A percentile compares a stretch with the other conserved stretches of the same genome.
Conservation (phyloP, 1,140 invertebrate genomes). For the Sitophilus oryzae region DNA sequence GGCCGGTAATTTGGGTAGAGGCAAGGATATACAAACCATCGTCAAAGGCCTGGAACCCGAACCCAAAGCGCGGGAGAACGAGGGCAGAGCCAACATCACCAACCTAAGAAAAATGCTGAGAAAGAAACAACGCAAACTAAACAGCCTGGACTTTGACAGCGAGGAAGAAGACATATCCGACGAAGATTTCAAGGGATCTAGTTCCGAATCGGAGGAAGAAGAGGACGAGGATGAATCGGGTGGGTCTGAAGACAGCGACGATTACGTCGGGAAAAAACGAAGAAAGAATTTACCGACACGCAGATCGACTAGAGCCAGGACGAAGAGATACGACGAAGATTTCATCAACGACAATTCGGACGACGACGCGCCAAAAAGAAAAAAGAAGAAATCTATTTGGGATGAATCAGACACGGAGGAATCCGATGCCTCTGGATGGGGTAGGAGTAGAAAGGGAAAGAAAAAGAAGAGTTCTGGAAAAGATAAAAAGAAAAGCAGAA, state of each 20-base stretch:
- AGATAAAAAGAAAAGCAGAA: conserved; percentile 18
- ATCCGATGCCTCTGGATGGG: conserved; percentile 49
- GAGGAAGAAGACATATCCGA: conserved; percentile 75
- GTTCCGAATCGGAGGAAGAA: conserved; percentile 31
- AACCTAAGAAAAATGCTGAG: conserved; percentile 35
- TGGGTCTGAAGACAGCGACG: conserved; percentile 54
- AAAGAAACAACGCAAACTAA: conserved; percentile 69
- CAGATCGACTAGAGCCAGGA: conserved; percentile 53
- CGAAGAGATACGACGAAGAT: conserved; percentile 50
- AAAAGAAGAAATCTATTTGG: conserved; percentile 50
- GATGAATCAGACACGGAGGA: conserved; percentile 52
- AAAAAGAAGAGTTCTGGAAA: conserved; percentile 36
- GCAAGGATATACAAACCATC: conserved; percentile 86
- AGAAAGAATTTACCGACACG: conserved; percentile 47
- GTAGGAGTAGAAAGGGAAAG: conserved; percentile 21
- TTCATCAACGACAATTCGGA: conserved; percentile 55
- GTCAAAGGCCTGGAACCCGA: conserved; percentile 69
- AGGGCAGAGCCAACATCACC: conserved; percentile 5
- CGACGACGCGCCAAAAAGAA: conserved; percentile 52
- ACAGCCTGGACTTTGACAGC: conserved; percentile 73
- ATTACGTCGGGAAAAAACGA: conserved; percentile 45
- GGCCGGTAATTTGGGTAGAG: conserved; percentile 52
- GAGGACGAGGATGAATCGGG: conserved; percentile 55
- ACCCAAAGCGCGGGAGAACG: conserved; percentile 11
- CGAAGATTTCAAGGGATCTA: conserved; percentile 76